Percentiles rank a stretch among this genome's conserved stretches.
phyloP scores from a whole-genome alignment of 2,888 invertebrate genomes.

The Eupithecia subfuscata region DNA sequence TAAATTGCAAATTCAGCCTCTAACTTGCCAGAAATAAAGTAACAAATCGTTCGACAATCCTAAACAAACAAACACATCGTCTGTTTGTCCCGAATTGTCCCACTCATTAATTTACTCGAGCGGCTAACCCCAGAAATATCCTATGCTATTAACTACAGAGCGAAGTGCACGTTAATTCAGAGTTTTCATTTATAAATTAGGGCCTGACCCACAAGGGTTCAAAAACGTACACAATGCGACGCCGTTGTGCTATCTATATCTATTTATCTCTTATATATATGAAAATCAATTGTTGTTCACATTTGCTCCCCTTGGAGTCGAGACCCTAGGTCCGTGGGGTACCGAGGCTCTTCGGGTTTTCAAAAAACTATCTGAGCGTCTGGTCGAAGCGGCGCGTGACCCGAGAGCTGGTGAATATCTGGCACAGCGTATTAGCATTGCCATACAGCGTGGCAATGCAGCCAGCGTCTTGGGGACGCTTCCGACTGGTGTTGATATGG shows the following conservation, averaged over 20 bases:
- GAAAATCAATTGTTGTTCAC: too few species aligned
- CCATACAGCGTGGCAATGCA: too few species aligned
- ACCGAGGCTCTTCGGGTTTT: too few species aligned
- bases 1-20: slow-evolving; percentile 3
- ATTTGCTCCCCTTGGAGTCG: too few species aligned
- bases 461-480: too few species aligned
- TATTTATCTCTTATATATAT: too few species aligned
- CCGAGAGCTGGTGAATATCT: too few species aligned
- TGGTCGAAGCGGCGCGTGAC: too few species aligned
- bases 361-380: too few species aligned
- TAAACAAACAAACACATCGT: slow-evolving; percentile 57
- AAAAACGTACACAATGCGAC: not conserved
- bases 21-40: slow-evolving; percentile 15
- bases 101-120: slow-evolving; percentile 70
- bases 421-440: too few species aligned
- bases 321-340: too few species aligned
- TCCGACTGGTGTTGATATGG: too few species aligned
- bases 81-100: slow-evolving; percentile 57
- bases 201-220: slow-evolving; percentile 61
- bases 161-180: slow-evolving; percentile 67
- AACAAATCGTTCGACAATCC: slow-evolving; percentile 15
- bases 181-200: slow-evolving; percentile 77
- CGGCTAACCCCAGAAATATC: slow-evolving; percentile 68
- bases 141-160: slow-evolving; percentile 72
- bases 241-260: not conserved